A percentile compares a stretch with the other conserved stretches of the same genome.
Conservation (phyloP, 2,797 vertebrate species). For the Aplochiton taeniatus region DNA sequence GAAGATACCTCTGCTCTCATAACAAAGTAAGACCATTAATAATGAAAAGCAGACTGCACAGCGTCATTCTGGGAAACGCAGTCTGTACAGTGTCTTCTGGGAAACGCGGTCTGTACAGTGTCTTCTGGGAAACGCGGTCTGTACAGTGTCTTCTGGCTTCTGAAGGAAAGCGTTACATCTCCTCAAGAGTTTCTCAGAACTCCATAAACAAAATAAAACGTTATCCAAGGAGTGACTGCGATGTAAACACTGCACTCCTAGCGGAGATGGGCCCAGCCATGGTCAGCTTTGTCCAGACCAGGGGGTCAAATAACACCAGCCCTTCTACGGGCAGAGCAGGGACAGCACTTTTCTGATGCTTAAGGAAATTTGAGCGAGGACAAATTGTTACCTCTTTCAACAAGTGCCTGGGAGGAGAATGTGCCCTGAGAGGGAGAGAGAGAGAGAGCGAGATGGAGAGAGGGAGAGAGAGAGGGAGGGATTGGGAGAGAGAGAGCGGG, state of each 20-base stretch:
- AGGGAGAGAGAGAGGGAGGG: background rate
- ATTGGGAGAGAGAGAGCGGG: background rate
- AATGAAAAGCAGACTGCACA: background rate
- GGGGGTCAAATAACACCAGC: slow-evolving; percentile 4
- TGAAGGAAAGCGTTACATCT: too few relatives aligned
- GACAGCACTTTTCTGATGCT: slow-evolving; percentile 6
- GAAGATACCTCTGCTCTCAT: too few relatives aligned
- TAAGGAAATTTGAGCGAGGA: background rate
- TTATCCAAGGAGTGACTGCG: slow-evolving; percentile 35
- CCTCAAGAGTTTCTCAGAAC: slow-evolving; percentile 15
- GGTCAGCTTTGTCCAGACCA: background rate
- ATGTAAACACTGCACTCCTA: slow-evolving; percentile 46
- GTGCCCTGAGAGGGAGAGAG: too few relatives aligned
- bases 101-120: slow-evolving; percentile 33
- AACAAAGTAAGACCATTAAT: too few relatives aligned
- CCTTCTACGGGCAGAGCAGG: slow-evolving; percentile 53
- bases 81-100: slow-evolving; percentile 37
- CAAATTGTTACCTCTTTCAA: background rate
- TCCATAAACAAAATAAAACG: slow-evolving; percentile 41
- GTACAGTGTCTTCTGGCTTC: slow-evolving; percentile 35
- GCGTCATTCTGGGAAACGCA: slow-evolving; percentile 23
- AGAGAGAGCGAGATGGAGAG: background rate
- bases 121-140: slow-evolving; percentile 33
- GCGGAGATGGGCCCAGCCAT: slow-evolving; percentile 36
- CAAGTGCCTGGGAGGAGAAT: background rate